A percentile compares a stretch with the other conserved stretches of the same genome.
Evolutionary conservation across 2,888 invertebrate genomes (phyloP).

Genomic region (Podabrus alpinus): DNA sequence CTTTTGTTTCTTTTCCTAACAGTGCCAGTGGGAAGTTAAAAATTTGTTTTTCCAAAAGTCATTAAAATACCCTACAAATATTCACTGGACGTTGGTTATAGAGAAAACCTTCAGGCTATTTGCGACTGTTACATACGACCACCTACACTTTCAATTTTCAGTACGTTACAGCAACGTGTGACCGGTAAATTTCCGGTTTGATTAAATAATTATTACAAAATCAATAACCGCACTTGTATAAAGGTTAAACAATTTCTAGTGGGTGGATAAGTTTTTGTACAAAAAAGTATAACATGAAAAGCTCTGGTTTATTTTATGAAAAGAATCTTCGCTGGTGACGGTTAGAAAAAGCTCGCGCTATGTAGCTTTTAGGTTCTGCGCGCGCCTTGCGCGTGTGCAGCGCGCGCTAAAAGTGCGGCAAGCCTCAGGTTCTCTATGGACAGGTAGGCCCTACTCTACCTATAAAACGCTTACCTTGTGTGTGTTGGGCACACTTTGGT

Average conservation of each 20-base stretch:
- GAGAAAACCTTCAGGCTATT: neutral
- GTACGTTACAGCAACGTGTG: neutral
- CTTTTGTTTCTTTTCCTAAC: neutral
- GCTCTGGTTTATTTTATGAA: neutral
- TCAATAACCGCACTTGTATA: neutral
- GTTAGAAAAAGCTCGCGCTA: constrained; percentile 7
- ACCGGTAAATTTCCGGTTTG: neutral
- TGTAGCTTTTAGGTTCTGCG: constrained; percentile 34
- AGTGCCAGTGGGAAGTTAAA: neutral
- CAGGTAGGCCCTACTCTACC: constrained; percentile 28
- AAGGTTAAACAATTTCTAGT: neutral
- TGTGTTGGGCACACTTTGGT: constrained; percentile 45
- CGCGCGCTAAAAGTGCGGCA: constrained; percentile 48
- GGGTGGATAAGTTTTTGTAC: neutral
- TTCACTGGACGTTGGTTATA: too few species aligned
- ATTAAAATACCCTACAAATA: neutral
- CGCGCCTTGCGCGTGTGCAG: constrained; percentile 53
- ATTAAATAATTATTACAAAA: neutral
- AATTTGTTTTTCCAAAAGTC: neutral
- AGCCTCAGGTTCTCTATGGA: constrained; percentile 20
- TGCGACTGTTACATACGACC: neutral
- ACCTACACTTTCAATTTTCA: neutral
- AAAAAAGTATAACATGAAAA: neutral
- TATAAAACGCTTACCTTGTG: constrained; percentile 48
- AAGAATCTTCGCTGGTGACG: constrained; percentile 6